Evolutionary conservation across 2,888 invertebrate genomes (phyloP).

Genomic region (Chaitophorus viminalis): DNA sequence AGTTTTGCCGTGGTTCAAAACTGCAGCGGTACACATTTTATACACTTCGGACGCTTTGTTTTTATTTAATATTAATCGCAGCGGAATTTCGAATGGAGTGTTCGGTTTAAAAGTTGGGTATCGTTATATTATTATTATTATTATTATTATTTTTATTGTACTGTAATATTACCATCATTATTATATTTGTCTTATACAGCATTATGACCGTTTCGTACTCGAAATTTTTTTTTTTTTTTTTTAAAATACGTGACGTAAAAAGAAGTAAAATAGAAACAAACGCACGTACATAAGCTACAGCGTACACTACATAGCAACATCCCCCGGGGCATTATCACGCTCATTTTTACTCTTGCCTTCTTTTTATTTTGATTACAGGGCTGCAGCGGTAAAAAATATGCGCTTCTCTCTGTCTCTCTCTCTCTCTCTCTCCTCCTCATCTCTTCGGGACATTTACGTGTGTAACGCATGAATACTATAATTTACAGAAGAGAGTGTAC

Average conservation of each 20-base stretch:
- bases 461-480: conserved; percentile 5
- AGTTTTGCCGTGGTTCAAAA: neutral
- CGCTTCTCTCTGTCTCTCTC: no score
- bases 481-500: neutral
- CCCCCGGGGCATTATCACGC: conserved; percentile 25
- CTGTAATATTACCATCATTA: neutral
- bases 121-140: no score
- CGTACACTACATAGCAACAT: neutral
- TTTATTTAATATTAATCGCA: neutral
- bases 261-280: conserved; percentile 8
- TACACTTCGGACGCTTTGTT: neutral
- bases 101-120: neutral
- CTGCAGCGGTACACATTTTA: neutral
- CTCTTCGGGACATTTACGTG: neutral
- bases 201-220: neutral
- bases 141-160: neutral
- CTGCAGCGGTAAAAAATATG: neutral
- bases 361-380: conserved; percentile 2
- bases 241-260: conserved; percentile 29
- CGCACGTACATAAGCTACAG: conserved; percentile 12
- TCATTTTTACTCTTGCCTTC: conserved; percentile 12
- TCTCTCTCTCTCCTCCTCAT: neutral
- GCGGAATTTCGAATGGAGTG: neutral
- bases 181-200: neutral
- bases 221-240: no score